A percentile compares a stretch with the other conserved stretches of the same genome.
Evolutionary conservation across 2,888 invertebrate species (phyloP).

Genomic region (Lycophotia porphyrea): DNA sequence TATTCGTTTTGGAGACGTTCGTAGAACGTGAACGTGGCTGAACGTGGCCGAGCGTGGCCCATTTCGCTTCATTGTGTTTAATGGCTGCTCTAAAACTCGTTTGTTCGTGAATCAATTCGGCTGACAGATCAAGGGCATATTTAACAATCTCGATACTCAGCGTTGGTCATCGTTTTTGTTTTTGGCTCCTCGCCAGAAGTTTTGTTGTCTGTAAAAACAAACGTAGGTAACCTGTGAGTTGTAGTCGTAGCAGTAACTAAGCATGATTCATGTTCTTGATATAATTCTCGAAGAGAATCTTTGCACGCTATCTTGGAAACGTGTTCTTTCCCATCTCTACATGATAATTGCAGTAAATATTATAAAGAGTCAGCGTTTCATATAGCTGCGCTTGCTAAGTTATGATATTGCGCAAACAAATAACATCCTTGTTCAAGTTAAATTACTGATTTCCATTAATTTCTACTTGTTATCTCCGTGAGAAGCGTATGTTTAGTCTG

Average conservation of each 20-base stretch:
- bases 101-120: constrained; percentile 63
- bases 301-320: constrained; percentile 19
- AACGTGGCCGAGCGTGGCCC: constrained; percentile 52
- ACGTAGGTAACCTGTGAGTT: constrained; percentile 50
- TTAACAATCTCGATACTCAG: constrained; percentile 49
- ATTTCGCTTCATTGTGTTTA: constrained; percentile 69
- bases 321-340: constrained; percentile 5
- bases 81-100: constrained; percentile 60
- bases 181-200: constrained; percentile 50
- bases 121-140: constrained; percentile 63
- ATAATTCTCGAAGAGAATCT: constrained; percentile 19
- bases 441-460: constrained; percentile 13
- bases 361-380: neutral
- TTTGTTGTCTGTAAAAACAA: constrained; percentile 47
- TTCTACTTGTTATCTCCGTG: constrained; percentile 10
- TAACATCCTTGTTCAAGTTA: constrained; percentile 1
- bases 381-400: neutral
- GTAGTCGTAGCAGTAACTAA: constrained; percentile 32
- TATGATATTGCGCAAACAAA: neutral
- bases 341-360: constrained; percentile 13
- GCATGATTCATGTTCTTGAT: constrained; percentile 51
- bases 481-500: neutral
- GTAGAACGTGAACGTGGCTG: constrained; percentile 33
- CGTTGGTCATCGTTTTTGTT: constrained; percentile 55
- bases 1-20: constrained; percentile 68